Evolutionary conservation across 2,888 invertebrate species (phyloP).

Genomic region (Chirona hameri): DNA sequence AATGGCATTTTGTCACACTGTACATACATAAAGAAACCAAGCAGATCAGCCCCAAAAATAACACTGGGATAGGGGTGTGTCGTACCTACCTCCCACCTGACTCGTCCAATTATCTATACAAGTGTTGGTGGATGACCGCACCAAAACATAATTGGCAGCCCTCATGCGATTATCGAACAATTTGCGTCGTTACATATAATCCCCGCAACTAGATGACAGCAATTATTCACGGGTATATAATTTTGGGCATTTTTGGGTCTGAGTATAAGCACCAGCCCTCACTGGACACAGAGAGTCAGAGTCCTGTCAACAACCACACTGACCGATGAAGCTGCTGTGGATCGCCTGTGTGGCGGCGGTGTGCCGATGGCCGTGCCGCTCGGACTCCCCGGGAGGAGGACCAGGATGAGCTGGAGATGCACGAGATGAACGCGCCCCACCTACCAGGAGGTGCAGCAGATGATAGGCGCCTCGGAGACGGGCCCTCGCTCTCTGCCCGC

Average conservation of each 20-base stretch:
- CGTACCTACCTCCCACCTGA: background rate
- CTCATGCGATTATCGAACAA: background rate
- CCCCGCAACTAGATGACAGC: background rate
- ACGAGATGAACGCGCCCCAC: background rate
- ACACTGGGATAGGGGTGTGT: background rate
- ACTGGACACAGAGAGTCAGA: background rate
- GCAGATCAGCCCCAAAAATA: background rate
- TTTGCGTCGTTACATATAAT: background rate
- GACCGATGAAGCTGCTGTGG: background rate
- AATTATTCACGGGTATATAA: background rate
- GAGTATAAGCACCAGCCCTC: background rate
- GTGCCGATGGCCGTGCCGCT: background rate
- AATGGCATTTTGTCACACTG: no score
- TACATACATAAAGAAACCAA: no score
- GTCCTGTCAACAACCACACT: background rate
- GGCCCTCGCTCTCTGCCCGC: background rate
- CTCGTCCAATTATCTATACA: background rate
- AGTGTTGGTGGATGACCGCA: background rate
- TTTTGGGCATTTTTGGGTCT: background rate
- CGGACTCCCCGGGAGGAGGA: background rate
- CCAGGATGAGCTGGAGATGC: no score
- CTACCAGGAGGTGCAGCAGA: slow-evolving; percentile 6
- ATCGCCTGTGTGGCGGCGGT: background rate
- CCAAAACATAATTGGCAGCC: background rate
- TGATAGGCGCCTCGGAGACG: background rate